These are phyloP conservation scores for Strigamia transsilvanica DNA, from an alignment of 2,888 invertebrate genomes.

Conservation along the genomic window DNA sequence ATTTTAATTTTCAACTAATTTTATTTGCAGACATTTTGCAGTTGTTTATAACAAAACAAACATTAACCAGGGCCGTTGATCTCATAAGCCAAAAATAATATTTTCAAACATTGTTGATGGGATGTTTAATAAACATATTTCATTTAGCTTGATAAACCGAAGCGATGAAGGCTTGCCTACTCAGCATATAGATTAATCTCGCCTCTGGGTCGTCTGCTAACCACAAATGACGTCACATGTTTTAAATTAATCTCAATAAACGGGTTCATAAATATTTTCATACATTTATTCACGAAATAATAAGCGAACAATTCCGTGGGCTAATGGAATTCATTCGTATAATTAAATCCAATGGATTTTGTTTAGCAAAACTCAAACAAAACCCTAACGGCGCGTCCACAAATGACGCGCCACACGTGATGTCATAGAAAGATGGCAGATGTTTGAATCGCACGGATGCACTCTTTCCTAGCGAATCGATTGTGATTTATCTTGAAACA, in stretches of 20 bases:
- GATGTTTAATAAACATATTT: neutral
- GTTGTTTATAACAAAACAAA: too few relatives aligned
- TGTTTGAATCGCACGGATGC: constrained; percentile 46
- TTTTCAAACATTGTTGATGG: neutral
- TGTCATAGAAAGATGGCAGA: constrained; percentile 38
- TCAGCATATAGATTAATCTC: constrained; percentile 4
- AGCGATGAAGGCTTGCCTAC: constrained; percentile 12
- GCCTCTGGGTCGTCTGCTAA: constrained; percentile 44
- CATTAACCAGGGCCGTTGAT: too few relatives aligned
- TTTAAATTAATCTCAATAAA: neutral
- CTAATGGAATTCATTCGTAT: neutral
- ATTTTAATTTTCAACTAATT: neutral
- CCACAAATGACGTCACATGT: constrained; percentile 21
- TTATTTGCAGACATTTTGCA: too few relatives aligned
- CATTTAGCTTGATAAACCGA: neutral
- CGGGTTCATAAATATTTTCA: neutral
- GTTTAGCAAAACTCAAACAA: neutral
- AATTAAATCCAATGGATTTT: neutral
- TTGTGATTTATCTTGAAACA: constrained; percentile 12
- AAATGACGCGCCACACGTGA: neutral
- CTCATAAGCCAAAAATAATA: too few relatives aligned
- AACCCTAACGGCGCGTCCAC: neutral
- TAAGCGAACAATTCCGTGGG: neutral
- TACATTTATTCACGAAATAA: neutral
- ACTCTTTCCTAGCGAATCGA: constrained; percentile 12